Evolutionary conservation across 2,888 invertebrate species (phyloP).

Genomic region (Pterobdella sp.): DNA sequence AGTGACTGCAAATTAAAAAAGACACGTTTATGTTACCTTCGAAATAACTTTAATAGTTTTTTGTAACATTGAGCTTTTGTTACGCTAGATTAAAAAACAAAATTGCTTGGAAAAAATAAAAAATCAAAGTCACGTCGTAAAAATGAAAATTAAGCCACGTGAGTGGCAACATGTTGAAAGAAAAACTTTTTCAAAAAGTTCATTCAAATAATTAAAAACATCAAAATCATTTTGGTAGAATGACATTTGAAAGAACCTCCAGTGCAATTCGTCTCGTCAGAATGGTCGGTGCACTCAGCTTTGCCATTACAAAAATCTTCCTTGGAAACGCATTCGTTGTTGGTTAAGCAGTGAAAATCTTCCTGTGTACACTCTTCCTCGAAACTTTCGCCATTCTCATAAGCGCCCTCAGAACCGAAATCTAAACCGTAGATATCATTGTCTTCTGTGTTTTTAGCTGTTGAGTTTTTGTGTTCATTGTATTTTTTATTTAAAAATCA

Average conservation of each 20-base stretch:
- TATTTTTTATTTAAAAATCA: too few species aligned
- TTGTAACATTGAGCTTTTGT: too few species aligned
- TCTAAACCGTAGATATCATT: neutral
- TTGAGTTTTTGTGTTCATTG: neutral
- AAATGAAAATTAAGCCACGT: too few species aligned
- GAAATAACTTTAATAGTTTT: too few species aligned
- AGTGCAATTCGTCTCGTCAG: constrained; percentile 25
- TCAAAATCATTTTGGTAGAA: neutral
- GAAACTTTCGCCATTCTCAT: neutral
- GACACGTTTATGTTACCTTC: neutral
- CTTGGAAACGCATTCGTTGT: constrained; percentile 18
- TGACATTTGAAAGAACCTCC: constrained; percentile 5
- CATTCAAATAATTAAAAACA: too few species aligned
- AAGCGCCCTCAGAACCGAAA: neutral
- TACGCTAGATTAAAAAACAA: too few species aligned
- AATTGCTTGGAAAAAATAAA: too few species aligned
- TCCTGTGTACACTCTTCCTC: constrained; percentile 14
- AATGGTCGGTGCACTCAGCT: constrained; percentile 16
- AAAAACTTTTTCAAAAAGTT: too few species aligned
- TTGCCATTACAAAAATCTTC: constrained; percentile 12
- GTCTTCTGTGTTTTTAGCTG: constrained; percentile 1
- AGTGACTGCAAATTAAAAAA: neutral
- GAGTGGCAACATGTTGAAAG: too few species aligned
- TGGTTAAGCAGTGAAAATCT: constrained; percentile 15
- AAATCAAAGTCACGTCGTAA: too few species aligned